These are phyloP conservation scores for Melanocharis versteri DNA, from an alignment of 2,113 vertebrate genomes.

Conservation along the genomic window DNA sequence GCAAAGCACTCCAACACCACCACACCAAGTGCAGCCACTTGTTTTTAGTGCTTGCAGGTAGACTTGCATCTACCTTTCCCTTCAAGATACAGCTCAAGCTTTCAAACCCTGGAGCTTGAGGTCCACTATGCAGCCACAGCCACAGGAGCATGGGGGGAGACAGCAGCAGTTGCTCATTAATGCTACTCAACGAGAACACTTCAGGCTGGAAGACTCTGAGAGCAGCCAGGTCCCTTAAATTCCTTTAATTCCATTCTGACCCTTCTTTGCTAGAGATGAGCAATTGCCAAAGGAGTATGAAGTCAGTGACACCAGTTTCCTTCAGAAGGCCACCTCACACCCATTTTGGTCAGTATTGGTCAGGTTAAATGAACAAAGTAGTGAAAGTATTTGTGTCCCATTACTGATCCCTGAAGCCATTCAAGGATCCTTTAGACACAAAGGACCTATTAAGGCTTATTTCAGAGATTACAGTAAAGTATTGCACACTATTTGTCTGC, in stretches of 20 bases:
- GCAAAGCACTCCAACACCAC: not conserved
- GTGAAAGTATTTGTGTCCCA: not conserved
- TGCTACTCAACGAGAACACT: accelerated
- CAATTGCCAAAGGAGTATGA: not conserved
- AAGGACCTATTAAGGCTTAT: slow-evolving; percentile 32
- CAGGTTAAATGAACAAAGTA: not conserved
- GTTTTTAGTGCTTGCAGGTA: not conserved
- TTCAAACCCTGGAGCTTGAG: not conserved
- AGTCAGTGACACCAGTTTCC: not conserved
- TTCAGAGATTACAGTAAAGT: slow-evolving; percentile 38
- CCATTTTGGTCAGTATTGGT: not conserved
- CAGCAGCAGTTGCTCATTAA: not conserved
- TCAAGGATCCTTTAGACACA: not conserved
- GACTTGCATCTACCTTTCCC: not conserved
- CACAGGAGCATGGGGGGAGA: not conserved
- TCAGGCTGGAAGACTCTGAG: not conserved
- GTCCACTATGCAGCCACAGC: not conserved
- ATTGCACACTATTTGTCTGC: slow-evolving; percentile 12
- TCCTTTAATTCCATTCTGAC: not conserved
- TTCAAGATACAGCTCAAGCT: not conserved
- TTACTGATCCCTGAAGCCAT: slow-evolving; percentile 5
- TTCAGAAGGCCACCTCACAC: not conserved
- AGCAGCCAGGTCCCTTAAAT: slow-evolving; percentile 12
- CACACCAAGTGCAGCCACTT: not conserved
- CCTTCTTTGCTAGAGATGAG: not conserved